Base-by-base conservation (phyloP, 2,797 vertebrate species). In the Sebastes glaucus region DNA sequence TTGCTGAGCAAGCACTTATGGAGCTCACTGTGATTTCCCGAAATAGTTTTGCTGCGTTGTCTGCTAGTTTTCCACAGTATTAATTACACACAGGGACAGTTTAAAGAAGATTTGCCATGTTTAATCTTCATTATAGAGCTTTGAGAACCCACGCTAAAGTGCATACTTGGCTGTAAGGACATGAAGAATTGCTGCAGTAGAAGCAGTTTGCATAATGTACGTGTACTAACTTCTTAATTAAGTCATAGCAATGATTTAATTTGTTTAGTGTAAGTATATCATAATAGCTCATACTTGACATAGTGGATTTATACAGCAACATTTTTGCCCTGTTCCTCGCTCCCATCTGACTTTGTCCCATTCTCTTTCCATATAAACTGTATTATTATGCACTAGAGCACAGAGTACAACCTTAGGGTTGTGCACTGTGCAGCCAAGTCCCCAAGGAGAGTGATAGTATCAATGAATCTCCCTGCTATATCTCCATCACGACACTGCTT, bases 41-140 rank as follows among this genome's bases (percentile, higher is more conserved):
- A 46, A 87, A 82, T 42, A 23, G 33, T 60, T 76, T 64, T 79
- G 53, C 87, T 66, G 74, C 2, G 53, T 42, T 61, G 33, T 56
- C 59, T 88, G 67, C 49, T 65, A 22, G 66, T 75, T 82, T 75
- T 42, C 46, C 59, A 56, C 32, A 35, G 80, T 66, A 65, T 73
- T 85, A 28, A 74, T 85, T 78, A 78, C 69, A 86, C 80, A 88
- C 27, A 27, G 32, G 55, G 72, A 70, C 55, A 57, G 71, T 84
- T 82, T 72, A 67, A 85, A 77, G 73, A 64, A 61, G 72, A 4
- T 78, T 57, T 85, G 74, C 10, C 10, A 18, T 18, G 4, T 78
- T 85, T 86, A 83, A 83, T 91, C 81, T 78, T 61, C 30, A 27
- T 53, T 42, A n/a, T 77, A 73, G 10, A 77, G 56, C 71, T 69